These are phyloP conservation scores for Polypterus bichir DNA, from an alignment of 2,113 vertebrate genomes.

Conservation along the genomic window DNA sequence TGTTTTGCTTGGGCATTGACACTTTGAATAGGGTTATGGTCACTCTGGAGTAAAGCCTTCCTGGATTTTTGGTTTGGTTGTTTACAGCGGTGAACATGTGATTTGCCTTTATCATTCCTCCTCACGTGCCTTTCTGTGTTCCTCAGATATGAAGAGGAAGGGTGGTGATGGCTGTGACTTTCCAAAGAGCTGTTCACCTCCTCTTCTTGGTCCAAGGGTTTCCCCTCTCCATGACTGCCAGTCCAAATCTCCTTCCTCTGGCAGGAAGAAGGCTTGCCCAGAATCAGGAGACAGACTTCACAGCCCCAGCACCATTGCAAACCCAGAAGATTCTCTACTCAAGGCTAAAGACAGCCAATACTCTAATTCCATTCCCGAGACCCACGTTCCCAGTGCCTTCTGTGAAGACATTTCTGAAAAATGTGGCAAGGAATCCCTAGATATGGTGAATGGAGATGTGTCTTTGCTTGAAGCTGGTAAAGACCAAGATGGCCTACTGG, in stretches of 20 bases:
- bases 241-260: neutral
- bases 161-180: neutral
- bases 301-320: neutral
- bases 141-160: slow-evolving; percentile 8
- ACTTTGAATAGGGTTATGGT: no score
- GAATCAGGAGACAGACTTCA: neutral
- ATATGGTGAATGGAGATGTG: no score
- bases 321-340: neutral
- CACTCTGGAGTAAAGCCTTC: no score
- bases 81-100: no score
- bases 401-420: no score
- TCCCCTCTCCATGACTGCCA: neutral
- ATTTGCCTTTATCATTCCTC: no score
- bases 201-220: neutral
- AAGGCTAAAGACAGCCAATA: slow-evolving; percentile 15
- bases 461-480: neutral
- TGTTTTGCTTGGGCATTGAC: no score
- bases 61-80: no score
- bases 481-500: slow-evolving; percentile 5
- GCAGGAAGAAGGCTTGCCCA: neutral
- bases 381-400: slow-evolving; percentile 8
- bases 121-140: no score
- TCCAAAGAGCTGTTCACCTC: neutral
- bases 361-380: neutral
- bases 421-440: no score